Evolutionary conservation across 2,888 invertebrate genomes (phyloP).

Genomic region (Bugulina stolonifera): DNA sequence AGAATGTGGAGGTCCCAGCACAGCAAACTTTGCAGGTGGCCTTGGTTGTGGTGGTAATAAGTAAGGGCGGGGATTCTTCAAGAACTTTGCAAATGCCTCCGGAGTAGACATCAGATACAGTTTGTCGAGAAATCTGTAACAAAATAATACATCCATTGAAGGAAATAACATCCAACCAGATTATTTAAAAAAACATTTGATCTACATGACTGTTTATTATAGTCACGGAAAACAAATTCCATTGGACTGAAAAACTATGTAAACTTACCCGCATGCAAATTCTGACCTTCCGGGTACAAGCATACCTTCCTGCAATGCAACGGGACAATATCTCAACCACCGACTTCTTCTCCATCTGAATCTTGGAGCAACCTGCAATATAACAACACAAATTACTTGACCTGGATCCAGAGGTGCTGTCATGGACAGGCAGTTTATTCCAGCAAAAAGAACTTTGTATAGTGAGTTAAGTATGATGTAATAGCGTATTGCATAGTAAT

Average conservation of each 20-base stretch:
- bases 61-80: constrained; percentile 52
- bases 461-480: not conserved
- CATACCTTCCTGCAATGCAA: constrained; percentile 50
- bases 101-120: constrained; percentile 49
- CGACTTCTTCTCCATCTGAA: constrained; percentile 48
- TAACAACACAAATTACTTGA: too few species aligned
- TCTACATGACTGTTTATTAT: too few species aligned
- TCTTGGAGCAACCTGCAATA: constrained; percentile 35
- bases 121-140: constrained; percentile 51
- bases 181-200: too few species aligned
- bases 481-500: not conserved
- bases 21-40: constrained; percentile 49
- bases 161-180: too few species aligned
- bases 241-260: not conserved
- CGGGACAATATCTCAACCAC: constrained; percentile 51
- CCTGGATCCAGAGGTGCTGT: too few species aligned
- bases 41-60: constrained; percentile 49
- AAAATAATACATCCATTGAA: too few species aligned
- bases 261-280: constrained; percentile 46
- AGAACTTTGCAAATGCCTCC: constrained; percentile 48
- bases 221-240: too few species aligned
- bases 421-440: too few species aligned
- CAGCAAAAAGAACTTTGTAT: not conserved
- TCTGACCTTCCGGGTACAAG: constrained; percentile 48
- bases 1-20: constrained; percentile 46